Evolutionary conservation across 1,140 invertebrate species (phyloP).

Genomic region (Drosophila parabipectinata): DNA sequence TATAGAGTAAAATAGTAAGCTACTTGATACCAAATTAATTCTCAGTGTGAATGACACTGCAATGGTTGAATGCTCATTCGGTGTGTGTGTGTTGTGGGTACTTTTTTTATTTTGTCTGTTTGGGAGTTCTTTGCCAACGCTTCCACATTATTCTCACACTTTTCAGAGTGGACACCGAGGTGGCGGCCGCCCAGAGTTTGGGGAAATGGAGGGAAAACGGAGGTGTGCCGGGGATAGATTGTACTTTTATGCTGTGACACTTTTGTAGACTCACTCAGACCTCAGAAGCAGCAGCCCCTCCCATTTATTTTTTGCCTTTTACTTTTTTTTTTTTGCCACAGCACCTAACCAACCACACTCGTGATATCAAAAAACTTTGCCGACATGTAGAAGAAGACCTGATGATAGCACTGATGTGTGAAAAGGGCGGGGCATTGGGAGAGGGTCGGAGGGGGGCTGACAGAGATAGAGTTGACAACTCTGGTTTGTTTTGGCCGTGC

Average conservation of each 20-base stretch:
- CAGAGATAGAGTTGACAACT: constrained; percentile 42
- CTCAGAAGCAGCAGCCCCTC: constrained; percentile 5
- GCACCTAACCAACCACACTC: constrained; percentile 50
- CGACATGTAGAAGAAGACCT: constrained; percentile 54
- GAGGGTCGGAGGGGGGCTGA: constrained; percentile 11
- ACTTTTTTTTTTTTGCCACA: constrained; percentile 4
- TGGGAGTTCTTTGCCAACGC: constrained; percentile 43
- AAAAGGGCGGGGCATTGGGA: constrained; percentile 13
- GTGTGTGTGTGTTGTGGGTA: neutral
- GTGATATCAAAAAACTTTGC: constrained; percentile 76
- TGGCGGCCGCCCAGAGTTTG: constrained; percentile 1
- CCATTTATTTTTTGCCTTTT: neutral
- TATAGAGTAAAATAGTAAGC: constrained; percentile 7
- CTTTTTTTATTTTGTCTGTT: constrained; percentile 27
- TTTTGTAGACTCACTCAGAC: constrained; percentile 53
- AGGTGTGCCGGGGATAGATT: constrained; percentile 44
- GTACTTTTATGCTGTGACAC: constrained; percentile 76
- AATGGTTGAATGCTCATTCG: constrained; percentile 20
- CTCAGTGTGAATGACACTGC: constrained; percentile 75
- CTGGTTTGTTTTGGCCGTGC: constrained; percentile 35
- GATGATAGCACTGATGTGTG: constrained; percentile 57
- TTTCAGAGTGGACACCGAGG: constrained; percentile 48
- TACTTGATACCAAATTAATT: constrained; percentile 26
- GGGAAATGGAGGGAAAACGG: neutral
- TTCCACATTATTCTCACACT: constrained; percentile 76